Base-by-base conservation (phyloP, 2,888 invertebrate genomes). In the Papilio protenor region DNA sequence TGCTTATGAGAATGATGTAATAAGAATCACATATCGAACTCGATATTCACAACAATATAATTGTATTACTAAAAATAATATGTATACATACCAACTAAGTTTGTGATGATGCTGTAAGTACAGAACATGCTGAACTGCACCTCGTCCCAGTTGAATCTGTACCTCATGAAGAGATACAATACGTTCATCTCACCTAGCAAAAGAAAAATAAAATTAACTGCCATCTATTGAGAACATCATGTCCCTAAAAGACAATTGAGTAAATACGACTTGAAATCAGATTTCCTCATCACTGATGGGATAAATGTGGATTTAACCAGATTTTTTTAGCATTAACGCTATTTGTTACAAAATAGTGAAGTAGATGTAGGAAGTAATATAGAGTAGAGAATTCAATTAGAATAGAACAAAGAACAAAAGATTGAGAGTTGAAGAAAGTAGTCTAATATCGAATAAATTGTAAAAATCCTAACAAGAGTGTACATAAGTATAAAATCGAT, bases 91-190 rank as follows among this genome's bases (percentile, higher is more conserved):
- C 94, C 94, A 49, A 92, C 84, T 85, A 94, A 87, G 81, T 94
- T 94, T 23, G 94, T 94, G 71, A 94, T 86, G 59, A 94, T 92
- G 47, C 90, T 85, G 81, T 94, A 94, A 8, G 94, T 94, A 77
- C 92, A 93, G 87, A 93, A 94, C 85, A 93, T 87, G 81, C 94
- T 94, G 85, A 88, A 94, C 80, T 94, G 92, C 57, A 94, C 91
- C 79, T 92, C 92, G 57, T 92, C 88, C 92, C 92, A 92, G 81
- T 92, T 92, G 86, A 93, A 93, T n/a, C 91, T 84, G 81, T 88
- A 90, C 73, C 92, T 82, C 79, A 91, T 86, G 81, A 94, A 91
- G 40, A 91, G 84, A 77, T 91, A 91, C 16, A 91, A 80, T 23
- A 91, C 91, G 81, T 91, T 91, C 91, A 91, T 91, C 84, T 91